Conservation (phyloP, 1,140 invertebrate genomes). For the Theocolax elegans region DNA sequence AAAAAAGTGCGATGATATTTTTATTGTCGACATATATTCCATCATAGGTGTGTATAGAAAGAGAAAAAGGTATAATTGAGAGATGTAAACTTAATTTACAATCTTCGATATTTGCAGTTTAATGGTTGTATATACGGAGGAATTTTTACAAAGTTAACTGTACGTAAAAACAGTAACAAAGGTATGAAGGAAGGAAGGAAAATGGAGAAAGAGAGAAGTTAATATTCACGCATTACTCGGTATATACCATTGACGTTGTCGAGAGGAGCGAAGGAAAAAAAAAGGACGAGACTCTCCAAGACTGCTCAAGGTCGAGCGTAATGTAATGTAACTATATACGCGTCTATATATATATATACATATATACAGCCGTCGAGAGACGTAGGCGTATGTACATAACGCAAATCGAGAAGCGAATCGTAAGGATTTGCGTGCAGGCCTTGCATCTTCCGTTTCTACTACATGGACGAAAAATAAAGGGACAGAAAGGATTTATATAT, state of each 20-base stretch:
- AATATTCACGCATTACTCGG: background rate
- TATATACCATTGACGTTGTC: background rate
- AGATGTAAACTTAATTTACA: too few relatives aligned
- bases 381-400: conserved; percentile 15
- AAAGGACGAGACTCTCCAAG: background rate
- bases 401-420: conserved; percentile 24
- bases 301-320: conserved; percentile 17
- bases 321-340: background rate
- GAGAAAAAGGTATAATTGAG: too few relatives aligned
- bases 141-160: too few relatives aligned
- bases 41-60: too few relatives aligned
- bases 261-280: background rate
- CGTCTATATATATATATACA: background rate
- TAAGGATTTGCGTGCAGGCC: conserved; percentile 14
- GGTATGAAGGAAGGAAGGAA: too few relatives aligned
- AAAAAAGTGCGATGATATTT: too few relatives aligned
- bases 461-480: too few relatives aligned
- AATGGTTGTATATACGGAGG: too few relatives aligned
- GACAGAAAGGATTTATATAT: too few relatives aligned
- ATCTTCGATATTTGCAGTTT: too few relatives aligned
- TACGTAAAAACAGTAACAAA: too few relatives aligned
- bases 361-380: background rate
- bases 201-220: background rate
- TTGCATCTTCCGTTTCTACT: conserved; percentile 2
- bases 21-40: too few relatives aligned